Conservation (phyloP, 2,888 invertebrate species). For the Drosophila anomalata region DNA sequence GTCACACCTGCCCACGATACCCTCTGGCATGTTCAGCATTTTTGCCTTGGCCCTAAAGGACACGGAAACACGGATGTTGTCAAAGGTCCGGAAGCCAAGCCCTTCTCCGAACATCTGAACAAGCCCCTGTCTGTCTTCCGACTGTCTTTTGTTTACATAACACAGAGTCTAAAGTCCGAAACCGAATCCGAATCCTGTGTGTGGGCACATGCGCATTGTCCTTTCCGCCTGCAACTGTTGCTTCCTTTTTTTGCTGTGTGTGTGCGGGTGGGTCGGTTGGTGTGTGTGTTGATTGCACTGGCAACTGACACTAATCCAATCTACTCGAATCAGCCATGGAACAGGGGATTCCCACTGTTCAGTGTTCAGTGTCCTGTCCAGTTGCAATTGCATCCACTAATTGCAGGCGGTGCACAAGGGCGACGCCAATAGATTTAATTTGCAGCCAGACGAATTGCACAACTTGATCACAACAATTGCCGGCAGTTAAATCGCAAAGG, state of each 20-base stretch:
- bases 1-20: background rate
- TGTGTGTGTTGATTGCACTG: constrained; percentile 34
- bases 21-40: constrained; percentile 4
- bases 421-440: constrained; percentile 55
- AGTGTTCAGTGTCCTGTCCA: constrained; percentile 39
- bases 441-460: constrained; percentile 59
- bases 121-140: constrained; percentile 28
- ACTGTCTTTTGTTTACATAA: constrained; percentile 73
- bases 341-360: constrained; percentile 43
- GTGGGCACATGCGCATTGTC: constrained; percentile 74
- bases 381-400: constrained; percentile 45
- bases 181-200: constrained; percentile 33
- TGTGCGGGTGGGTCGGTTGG: background rate
- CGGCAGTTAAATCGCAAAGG: constrained; percentile 8
- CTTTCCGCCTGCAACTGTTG: constrained; percentile 67
- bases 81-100: constrained; percentile 41
- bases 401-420: constrained; percentile 29
- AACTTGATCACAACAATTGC: constrained; percentile 55
- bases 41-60: constrained; percentile 5
- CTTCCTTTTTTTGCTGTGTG: constrained; percentile 40
- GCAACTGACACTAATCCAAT: constrained; percentile 60
- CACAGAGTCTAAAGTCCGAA: constrained; percentile 38
- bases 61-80: constrained; percentile 21
- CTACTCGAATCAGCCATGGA: constrained; percentile 42
- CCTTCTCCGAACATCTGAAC: constrained; percentile 13